A percentile compares a stretch with the other conserved stretches of the same genome.
phyloP scores from a whole-genome alignment of 1,140 invertebrate species.

The Lethocerus indicus region DNA sequence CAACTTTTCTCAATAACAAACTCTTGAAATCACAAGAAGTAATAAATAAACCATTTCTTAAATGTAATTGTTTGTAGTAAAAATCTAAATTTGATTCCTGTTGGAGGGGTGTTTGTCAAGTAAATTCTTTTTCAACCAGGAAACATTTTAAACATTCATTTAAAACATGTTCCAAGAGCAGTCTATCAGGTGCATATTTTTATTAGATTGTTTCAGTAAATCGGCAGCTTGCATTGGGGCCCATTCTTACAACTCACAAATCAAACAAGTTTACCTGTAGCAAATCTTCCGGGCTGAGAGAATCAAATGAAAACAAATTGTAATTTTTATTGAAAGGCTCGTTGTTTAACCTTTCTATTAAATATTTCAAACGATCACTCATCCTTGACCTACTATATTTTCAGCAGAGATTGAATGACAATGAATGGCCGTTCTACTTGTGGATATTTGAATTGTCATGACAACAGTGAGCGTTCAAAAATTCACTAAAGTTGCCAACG shows the following conservation, averaged over 20 bases:
- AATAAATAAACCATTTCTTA: neutral
- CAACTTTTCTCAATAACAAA: neutral
- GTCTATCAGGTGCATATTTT: constrained; percentile 22
- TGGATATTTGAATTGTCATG: too few species aligned
- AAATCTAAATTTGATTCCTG: neutral
- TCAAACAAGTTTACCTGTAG: constrained; percentile 38
- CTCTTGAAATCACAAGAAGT: neutral
- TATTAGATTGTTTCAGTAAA: constrained; percentile 28
- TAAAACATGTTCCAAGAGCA: constrained; percentile 10
- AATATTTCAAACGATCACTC: constrained; percentile 63
- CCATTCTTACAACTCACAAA: constrained; percentile 3
- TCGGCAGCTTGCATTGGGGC: constrained; percentile 14
- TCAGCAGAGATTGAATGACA: too few species aligned
- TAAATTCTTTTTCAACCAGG: neutral
- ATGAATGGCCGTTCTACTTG: too few species aligned
- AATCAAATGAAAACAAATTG: constrained; percentile 72
- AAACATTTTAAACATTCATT: constrained; percentile 11
- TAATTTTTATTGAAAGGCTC: constrained; percentile 55
- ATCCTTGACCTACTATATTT: too few species aligned
- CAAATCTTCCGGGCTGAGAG: constrained; percentile 51
- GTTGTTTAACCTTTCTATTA: constrained; percentile 59
- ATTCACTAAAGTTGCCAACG: too few species aligned
- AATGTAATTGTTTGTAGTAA: constrained; percentile 7
- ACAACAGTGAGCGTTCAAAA: too few species aligned
- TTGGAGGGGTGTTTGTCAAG: neutral